These are phyloP conservation scores for Lagothrix lagotricha DNA, from an alignment of 2,797 vertebrate genomes.

Conservation along the genomic window DNA sequence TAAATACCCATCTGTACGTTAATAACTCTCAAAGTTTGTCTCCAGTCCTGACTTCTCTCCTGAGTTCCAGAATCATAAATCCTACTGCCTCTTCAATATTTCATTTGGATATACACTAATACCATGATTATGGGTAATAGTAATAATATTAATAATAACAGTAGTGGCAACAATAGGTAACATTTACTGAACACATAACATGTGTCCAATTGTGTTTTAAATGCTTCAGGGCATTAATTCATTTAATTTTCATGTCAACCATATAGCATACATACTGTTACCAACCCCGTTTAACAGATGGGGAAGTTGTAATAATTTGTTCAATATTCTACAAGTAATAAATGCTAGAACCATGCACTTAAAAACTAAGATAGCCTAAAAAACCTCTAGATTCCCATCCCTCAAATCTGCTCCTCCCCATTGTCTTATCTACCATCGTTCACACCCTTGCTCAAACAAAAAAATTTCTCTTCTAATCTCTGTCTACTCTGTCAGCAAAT, in stretches of 20 bases:
- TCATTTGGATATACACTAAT: background rate
- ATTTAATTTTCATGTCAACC: constrained; percentile 29
- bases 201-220: background rate
- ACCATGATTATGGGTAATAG: background rate
- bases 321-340: background rate
- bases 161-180: background rate
- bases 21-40: background rate
- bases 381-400: background rate
- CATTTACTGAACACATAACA: background rate
- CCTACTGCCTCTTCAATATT: background rate
- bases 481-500: background rate
- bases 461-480: background rate
- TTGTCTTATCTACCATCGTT: background rate
- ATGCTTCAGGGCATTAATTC: background rate
- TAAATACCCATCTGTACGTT: background rate
- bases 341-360: background rate
- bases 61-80: background rate
- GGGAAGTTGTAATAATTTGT: background rate
- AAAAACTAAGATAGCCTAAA: background rate
- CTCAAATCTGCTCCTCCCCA: background rate
- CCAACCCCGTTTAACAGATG: background rate
- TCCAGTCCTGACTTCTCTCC: background rate
- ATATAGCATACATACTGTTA: background rate
- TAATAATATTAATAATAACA: background rate
- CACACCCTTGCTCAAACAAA: background rate